Evolutionary conservation across 2,797 vertebrate genomes (phyloP), one percentile per base, ranked within the genome.

Genomic region (Tenualosa thibaudeaui): DNA sequence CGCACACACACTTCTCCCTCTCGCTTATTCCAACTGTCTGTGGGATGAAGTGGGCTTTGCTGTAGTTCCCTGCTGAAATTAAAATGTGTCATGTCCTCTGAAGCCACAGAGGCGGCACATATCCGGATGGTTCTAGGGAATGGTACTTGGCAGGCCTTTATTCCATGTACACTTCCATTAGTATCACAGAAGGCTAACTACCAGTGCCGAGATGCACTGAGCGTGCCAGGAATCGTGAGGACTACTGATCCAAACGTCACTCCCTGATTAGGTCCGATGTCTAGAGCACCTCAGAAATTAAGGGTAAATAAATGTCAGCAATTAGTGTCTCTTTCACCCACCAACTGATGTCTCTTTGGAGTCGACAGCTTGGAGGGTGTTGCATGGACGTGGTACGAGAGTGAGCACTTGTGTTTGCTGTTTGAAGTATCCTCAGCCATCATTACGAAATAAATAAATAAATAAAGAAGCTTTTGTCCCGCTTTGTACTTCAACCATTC

Each of bases 61-160:
- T 90, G 87, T 88, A 90, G 91, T 93, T 93, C 90, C 91, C 91
- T 88, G 90, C 87, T 93, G 91, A 93, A 94, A 95, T 95, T 94
- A 96, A 94, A 94, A 95, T 89, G 93, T 93, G 94, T 94, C 94
- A 94, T 91, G 91, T 93, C 92, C 90, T 89, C 85, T 87, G 89
- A 90, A 87, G 86, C 90, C 91, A 86, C 84, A 85, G 92, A 93
- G 91, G 86, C 90, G 86, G 89, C 89, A 87, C 88, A 85, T 89
- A 90, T 93, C 91, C 89, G 91, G 84, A 83, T 90, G 86, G 90
- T 90, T 92, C 88, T 87, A 91, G 85, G 82, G 88, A 91, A 93
- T 92, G 87, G 90, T 90, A 92, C 93, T 89, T 93, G 91, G 91
- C 91, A 94, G 89, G 88, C 93, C 89, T 92, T 94, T 93, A 94